Evolutionary conservation across 2,888 invertebrate species (phyloP).

Genomic region (Drosophila peninsularis): DNA sequence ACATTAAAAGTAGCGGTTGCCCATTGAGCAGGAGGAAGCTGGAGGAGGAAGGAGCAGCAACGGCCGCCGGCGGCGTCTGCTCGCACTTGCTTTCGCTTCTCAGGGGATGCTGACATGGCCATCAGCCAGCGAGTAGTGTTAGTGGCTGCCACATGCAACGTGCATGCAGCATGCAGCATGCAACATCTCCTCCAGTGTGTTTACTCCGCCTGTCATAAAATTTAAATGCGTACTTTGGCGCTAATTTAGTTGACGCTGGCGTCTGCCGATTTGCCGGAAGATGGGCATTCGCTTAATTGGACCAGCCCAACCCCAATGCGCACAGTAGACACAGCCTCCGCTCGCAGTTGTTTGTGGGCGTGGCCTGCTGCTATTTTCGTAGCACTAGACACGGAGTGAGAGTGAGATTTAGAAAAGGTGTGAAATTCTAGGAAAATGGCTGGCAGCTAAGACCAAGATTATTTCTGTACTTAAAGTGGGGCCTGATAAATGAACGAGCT

Average conservation of each 20-base stretch:
- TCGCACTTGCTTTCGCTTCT: constrained; percentile 56
- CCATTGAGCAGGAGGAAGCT: background rate
- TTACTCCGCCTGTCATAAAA: constrained; percentile 77
- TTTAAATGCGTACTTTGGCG: constrained; percentile 80
- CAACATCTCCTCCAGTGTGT: constrained; percentile 46
- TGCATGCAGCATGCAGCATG: constrained; percentile 25
- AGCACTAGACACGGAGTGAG: constrained; percentile 14
- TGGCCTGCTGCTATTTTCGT: constrained; percentile 15
- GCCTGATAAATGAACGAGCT: background rate
- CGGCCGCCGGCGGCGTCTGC: constrained; percentile 20
- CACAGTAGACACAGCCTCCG: background rate
- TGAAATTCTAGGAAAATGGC: constrained; percentile 2
- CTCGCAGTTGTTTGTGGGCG: constrained; percentile 1
- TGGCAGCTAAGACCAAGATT: background rate
- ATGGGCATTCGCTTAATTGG: constrained; percentile 43
- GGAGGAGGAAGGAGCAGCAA: constrained; percentile 1
- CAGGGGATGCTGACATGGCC: constrained; percentile 31
- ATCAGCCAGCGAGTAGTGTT: background rate
- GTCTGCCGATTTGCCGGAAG: constrained; percentile 31
- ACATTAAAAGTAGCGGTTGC: constrained; percentile 43
- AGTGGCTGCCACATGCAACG: no score
- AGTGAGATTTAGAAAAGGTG: constrained; percentile 23
- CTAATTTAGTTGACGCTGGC: constrained; percentile 77
- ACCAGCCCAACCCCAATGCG: constrained; percentile 2
- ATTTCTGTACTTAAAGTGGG: no score